These are phyloP conservation scores for Diplazon laetatorius DNA, from an alignment of 2,888 invertebrate genomes.

Conservation along the genomic window DNA sequence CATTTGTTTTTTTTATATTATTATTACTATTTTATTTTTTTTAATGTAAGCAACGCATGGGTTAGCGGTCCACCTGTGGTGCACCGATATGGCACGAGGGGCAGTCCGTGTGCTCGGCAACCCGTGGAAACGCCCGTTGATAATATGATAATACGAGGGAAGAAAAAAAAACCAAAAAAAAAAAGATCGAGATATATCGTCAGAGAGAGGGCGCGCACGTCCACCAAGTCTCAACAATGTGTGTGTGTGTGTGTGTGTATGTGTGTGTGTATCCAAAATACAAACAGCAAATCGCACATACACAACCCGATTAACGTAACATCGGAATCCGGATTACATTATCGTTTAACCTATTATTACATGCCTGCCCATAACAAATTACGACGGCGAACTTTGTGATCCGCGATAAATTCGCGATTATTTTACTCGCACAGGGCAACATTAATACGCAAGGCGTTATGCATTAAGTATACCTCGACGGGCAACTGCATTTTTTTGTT, in stretches of 20 bases:
- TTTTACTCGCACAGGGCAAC: conserved; percentile 18
- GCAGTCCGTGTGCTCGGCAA: conserved; percentile 56
- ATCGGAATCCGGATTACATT: conserved; percentile 53
- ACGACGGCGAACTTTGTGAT: conserved; percentile 25
- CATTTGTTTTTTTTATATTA: background rate
- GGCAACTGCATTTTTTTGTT: background rate
- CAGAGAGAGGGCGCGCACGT: conserved; percentile 48
- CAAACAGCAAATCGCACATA: conserved; percentile 1
- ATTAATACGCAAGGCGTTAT: background rate
- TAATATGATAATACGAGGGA: conserved; percentile 56
- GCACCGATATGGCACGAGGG: conserved; percentile 69
- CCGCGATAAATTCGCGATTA: conserved; percentile 32
- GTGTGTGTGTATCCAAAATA: too few relatives aligned
- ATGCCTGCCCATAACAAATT: conserved; percentile 34
- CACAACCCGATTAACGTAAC: conserved; percentile 36
- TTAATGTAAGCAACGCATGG: background rate
- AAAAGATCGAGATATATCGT: conserved; percentile 26
- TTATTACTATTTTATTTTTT: too few relatives aligned
- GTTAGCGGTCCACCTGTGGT: conserved; percentile 67
- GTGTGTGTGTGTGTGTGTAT: too few relatives aligned
- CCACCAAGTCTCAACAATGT: too few relatives aligned
- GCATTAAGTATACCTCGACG: background rate
- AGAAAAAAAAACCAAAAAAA: too few relatives aligned
- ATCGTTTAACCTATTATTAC: conserved; percentile 40
- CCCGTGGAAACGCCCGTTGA: conserved; percentile 22